Base-by-base conservation (phyloP, 2,797 vertebrate species). In the Neosilurus hyrtlii region DNA sequence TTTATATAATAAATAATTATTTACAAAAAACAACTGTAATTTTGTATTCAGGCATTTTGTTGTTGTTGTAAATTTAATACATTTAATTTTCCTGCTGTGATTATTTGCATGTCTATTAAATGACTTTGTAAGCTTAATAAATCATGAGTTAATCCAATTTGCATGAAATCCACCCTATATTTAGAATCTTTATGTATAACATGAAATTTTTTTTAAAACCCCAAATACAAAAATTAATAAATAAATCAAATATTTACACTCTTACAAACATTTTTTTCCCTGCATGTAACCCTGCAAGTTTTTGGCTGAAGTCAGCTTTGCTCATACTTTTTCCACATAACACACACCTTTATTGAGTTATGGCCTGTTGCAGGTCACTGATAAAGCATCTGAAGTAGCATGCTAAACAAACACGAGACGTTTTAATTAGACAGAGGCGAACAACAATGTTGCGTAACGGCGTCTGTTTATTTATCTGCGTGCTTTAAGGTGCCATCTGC, bases 361-460 rank as follows among this genome's bases (percentile, higher is more conserved):
- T 24, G 1, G n/a, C 37, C 0, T 63, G 14, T 18, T 6, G 76
- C 76, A 20, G 61, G 76, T 78, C 43, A 52, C 22, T 9, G 56
- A 12, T n/a, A 9, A n/a, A 61, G 11, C 1, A 18, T 43, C 56
- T 76, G 56, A n/a, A 52, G 76, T 7, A 20, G 1, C 10, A 1
- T 0, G 15, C 15, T 20, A 26, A 78, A 63, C 75, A 78, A 78
- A 63, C 75, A 78, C 3, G 75, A 1, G n/a, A 51, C 35, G 76
- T 78, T 52, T 78, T 65, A 81, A 81, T 81, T 62, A 81, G n/a
- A 72, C 54, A 20, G 37, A 51, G 56, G 35, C 5, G 61, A 59
- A 72, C 51, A 81, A 81, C 67, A 81, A 71, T 81, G 79, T 81
- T 81, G 66, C 68, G 35, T 81, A 71, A 81, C 68, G 54, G 12